Conservation (phyloP, 2,797 vertebrate genomes). For the Sebastes matsubarae region DNA sequence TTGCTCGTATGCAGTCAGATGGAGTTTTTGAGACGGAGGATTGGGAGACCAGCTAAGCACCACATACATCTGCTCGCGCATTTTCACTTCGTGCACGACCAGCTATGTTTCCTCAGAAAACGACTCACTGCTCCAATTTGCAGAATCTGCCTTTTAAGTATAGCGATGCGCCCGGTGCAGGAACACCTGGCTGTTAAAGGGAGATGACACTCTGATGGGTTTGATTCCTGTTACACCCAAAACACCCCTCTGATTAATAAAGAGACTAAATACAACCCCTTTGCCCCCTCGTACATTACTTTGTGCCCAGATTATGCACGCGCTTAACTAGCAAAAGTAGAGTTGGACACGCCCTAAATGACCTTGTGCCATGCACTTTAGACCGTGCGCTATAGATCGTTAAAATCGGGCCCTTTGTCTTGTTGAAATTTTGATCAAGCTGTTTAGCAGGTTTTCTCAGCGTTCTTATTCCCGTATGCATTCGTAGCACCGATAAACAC, state of each 20-base stretch:
- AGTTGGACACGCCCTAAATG: too few species aligned
- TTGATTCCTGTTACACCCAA: too few species aligned
- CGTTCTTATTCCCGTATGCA: background rate
- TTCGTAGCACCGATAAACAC: background rate
- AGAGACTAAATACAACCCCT: background rate
- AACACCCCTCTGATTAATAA: too few species aligned
- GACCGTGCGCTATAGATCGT: too few species aligned
- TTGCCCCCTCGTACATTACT: background rate
- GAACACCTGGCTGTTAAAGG: too few species aligned
- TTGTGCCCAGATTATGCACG: background rate
- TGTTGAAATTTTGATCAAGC: background rate
- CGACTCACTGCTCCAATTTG: rapidly evolving
- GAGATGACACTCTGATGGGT: too few species aligned
- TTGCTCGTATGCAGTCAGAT: background rate
- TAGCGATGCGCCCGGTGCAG: too few species aligned
- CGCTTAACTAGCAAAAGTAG: too few species aligned
- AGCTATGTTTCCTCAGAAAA: background rate
- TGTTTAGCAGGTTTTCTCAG: background rate
- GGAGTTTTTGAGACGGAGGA: too few species aligned
- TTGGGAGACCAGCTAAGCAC: background rate
- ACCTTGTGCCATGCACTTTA: too few species aligned
- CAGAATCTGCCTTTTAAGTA: too few species aligned
- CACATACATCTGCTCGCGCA: rapidly evolving
- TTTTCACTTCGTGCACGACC: background rate
- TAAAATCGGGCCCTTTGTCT: too few species aligned